phyloP scores from a whole-genome alignment of 2,888 invertebrate species.

The Agonopterix alstromeriana region DNA sequence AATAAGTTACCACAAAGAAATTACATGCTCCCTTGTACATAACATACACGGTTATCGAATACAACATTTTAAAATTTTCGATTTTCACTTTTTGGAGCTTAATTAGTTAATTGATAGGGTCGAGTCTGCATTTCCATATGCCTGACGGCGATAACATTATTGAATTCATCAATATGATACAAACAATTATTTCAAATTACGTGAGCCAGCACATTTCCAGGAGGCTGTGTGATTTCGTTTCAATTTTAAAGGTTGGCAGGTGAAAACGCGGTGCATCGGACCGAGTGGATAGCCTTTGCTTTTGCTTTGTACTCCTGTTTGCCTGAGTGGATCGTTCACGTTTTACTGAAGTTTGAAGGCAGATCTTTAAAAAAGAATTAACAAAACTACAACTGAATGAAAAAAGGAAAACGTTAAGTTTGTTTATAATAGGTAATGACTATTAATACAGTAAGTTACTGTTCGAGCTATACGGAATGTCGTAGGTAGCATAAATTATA shows the following conservation, averaged over 20 bases:
- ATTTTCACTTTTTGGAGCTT: not conserved
- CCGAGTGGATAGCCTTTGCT: slow-evolving; percentile 47
- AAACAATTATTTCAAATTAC: slow-evolving; percentile 3
- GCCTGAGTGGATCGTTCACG: slow-evolving; percentile 40
- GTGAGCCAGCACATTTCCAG: slow-evolving; percentile 28
- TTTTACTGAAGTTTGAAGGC: too few relatives aligned
- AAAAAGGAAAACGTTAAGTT: too few relatives aligned
- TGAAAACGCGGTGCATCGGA: slow-evolving; percentile 53
- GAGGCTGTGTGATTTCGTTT: slow-evolving; percentile 50
- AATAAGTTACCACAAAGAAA: too few relatives aligned
- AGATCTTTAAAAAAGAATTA: too few relatives aligned
- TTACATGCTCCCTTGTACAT: too few relatives aligned
- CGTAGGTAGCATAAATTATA: too few relatives aligned
- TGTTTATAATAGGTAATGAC: too few relatives aligned
- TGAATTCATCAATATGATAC: slow-evolving; percentile 19
- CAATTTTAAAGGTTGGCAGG: slow-evolving; percentile 56
- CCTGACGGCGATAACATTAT: slow-evolving; percentile 11
- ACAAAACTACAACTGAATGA: too few relatives aligned
- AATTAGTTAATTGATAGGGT: slow-evolving; percentile 2
- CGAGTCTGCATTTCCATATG: not conserved
- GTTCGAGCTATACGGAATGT: too few relatives aligned
- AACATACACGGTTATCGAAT: too few relatives aligned
- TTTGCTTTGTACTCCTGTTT: slow-evolving; percentile 55
- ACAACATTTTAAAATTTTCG: too few relatives aligned
- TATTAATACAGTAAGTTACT: too few relatives aligned